phyloP scores from a whole-genome alignment of 2,797 vertebrate genomes.

The Fistularia commersonii region DNA sequence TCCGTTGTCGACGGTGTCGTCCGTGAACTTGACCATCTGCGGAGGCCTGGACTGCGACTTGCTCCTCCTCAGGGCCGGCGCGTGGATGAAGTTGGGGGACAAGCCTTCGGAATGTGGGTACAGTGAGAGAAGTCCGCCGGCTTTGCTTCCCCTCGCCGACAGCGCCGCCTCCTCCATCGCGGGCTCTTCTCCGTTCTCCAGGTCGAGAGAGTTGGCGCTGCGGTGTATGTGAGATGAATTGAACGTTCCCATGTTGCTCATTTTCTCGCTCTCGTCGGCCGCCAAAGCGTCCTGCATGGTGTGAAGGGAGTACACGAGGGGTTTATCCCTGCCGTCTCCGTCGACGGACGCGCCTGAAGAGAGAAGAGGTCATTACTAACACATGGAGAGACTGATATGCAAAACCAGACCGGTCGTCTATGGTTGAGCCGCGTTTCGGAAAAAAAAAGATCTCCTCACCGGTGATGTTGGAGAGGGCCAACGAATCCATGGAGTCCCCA shows the following conservation, averaged over 20 bases:
- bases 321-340: conserved; percentile 81
- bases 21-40: conserved; percentile 91
- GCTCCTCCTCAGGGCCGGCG: conserved; percentile 87
- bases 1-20: conserved; percentile 90
- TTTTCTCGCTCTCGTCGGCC: conserved; percentile 87
- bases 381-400: background rate
- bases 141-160: conserved; percentile 44
- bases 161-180: conserved; percentile 32
- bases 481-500: conserved; percentile 92
- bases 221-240: conserved; percentile 93
- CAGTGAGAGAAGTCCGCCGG: conserved; percentile 37
- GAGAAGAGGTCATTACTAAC: conserved; percentile 1
- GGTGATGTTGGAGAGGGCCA: conserved; percentile 95
- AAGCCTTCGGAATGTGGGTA: conserved; percentile 64
- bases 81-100: conserved; percentile 74
- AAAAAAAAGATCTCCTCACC: conserved; percentile 69
- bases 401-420: background rate
- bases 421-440: background rate
- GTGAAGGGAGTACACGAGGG: conserved; percentile 81
- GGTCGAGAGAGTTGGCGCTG: conserved; percentile 86
- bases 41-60: conserved; percentile 88
- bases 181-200: conserved; percentile 69
- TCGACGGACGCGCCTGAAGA: conserved; percentile 86
- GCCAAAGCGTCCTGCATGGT: conserved; percentile 75
- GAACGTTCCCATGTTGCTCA: conserved; percentile 95